phyloP scores from a whole-genome alignment of 2,888 invertebrate genomes.

The Parascotia fuliginaria region DNA sequence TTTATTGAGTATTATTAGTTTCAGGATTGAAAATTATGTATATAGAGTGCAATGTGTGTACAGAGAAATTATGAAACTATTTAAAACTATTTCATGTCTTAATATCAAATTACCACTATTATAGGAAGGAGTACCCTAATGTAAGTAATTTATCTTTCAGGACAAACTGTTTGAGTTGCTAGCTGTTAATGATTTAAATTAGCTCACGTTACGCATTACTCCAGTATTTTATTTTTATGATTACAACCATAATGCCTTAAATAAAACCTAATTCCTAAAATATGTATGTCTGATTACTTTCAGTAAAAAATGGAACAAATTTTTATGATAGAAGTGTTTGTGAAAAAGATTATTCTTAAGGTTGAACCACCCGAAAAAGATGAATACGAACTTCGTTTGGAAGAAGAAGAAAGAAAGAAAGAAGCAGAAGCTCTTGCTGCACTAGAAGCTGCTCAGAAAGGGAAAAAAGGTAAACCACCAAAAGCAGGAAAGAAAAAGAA shows the following conservation, averaged over 20 bases:
- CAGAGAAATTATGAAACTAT: neutral
- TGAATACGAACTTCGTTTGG: slow-evolving; percentile 72
- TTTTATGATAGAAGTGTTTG: slow-evolving; percentile 79
- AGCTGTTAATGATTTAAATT: too few species aligned
- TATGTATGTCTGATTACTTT: neutral
- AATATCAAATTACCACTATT: too few species aligned
- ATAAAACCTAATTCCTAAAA: too few species aligned
- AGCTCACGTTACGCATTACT: too few species aligned
- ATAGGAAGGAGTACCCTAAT: too few species aligned
- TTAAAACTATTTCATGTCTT: neutral
- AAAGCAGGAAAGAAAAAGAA: slow-evolving; percentile 63
- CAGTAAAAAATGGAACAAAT: slow-evolving; percentile 73
- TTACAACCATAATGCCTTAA: too few species aligned
- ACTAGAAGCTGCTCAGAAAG: slow-evolving; percentile 59
- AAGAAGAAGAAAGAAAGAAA: slow-evolving; percentile 65
- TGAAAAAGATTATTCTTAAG: slow-evolving; percentile 75
- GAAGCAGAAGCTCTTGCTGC: slow-evolving; percentile 70
- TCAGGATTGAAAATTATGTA: slow-evolving; percentile 5
- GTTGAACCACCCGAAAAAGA: slow-evolving; percentile 76
- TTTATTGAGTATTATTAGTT: neutral
- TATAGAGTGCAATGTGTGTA: neutral
- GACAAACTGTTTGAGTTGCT: too few species aligned
- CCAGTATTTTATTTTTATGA: too few species aligned
- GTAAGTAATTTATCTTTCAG: too few species aligned
- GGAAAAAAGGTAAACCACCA: slow-evolving; percentile 49